Evolutionary conservation across 2,888 invertebrate genomes (phyloP).

Genomic region (Tuberolachnus salignus): DNA sequence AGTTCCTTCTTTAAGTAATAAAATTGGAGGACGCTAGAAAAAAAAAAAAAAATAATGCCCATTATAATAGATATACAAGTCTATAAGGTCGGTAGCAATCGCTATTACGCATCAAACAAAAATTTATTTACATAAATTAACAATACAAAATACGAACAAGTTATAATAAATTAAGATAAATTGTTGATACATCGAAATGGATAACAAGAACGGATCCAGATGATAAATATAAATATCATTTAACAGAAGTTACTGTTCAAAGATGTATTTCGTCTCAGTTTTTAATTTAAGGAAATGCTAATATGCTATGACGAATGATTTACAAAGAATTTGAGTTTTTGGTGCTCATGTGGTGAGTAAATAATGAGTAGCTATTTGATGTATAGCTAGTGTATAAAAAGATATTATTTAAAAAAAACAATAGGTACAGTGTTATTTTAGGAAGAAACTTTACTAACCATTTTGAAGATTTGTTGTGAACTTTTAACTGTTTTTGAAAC

Average conservation of each 20-base stretch:
- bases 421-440: neutral
- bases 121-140: too few species aligned
- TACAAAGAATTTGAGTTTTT: neutral
- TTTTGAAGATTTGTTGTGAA: neutral
- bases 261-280: neutral
- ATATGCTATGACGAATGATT: neutral
- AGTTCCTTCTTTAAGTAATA: constrained; percentile 96
- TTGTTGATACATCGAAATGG: too few species aligned
- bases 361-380: neutral
- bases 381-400: neutral
- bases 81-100: too few species aligned
- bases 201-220: too few species aligned
- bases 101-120: too few species aligned
- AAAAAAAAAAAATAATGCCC: neutral
- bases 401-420: neutral
- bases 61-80: neutral
- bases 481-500: neutral
- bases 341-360: constrained; percentile 27
- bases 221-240: neutral
- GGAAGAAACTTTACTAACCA: constrained; percentile 35
- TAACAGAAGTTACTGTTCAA: neutral
- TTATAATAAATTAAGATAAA: too few species aligned
- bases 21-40: constrained; percentile 93
- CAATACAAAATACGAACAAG: too few species aligned
- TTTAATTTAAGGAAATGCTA: neutral